Percentiles rank a stretch among this genome's conserved stretches.
Evolutionary conservation across 2,113 vertebrate species (phyloP).

Genomic region (Centrocercus urophasianus): DNA sequence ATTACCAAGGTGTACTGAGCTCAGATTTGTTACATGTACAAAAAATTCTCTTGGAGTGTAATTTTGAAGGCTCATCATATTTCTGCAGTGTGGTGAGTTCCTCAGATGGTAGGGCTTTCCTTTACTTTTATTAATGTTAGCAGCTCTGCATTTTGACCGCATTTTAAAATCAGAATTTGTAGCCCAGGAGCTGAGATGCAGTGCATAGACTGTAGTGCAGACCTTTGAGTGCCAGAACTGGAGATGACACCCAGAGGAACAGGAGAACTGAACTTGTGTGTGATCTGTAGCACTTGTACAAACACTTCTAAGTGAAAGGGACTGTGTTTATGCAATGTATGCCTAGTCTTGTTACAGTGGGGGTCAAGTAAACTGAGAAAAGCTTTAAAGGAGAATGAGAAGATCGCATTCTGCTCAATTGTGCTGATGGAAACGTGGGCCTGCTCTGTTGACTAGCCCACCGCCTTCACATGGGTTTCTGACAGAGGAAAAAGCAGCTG

Average conservation of each 20-base stretch:
- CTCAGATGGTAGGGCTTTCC: background rate
- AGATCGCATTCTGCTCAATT: fast-evolving
- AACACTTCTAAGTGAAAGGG: background rate
- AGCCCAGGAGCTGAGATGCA: fast-evolving
- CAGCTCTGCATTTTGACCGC: background rate
- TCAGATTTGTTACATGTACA: background rate
- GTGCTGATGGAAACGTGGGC: background rate
- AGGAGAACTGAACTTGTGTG: background rate
- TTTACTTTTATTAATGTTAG: background rate
- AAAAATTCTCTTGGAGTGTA: background rate
- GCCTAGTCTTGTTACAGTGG: background rate
- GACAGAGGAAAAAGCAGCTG: background rate
- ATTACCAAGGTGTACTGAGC: background rate
- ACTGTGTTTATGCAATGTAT: background rate
- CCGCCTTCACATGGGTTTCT: background rate
- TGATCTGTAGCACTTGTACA: background rate
- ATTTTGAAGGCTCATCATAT: background rate
- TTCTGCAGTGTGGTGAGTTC: background rate
- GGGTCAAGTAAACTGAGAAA: background rate
- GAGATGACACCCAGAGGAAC: background rate
- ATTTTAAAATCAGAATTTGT: background rate
- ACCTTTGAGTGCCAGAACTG: fast-evolving
- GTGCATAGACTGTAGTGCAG: fast-evolving
- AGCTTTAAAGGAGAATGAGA: background rate
- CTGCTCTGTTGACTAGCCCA: background rate